A percentile compares a stretch with the other conserved stretches of the same genome.
These are phyloP conservation scores for Orchesella flavescens DNA, from an alignment of 2,888 invertebrate species.

Conservation along the genomic window DNA sequence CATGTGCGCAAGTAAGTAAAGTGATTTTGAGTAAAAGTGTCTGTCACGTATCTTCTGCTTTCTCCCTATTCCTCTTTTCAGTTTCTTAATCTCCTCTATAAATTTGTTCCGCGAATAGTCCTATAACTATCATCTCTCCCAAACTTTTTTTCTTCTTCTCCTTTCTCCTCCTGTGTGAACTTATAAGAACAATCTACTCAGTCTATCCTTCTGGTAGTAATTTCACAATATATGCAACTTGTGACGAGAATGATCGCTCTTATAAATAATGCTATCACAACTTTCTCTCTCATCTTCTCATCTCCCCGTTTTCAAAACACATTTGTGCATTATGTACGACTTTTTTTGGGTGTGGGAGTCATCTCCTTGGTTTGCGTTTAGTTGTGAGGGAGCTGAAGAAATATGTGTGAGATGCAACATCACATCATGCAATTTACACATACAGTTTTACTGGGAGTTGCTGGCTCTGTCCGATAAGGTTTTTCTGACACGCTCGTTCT, in stretches of 20 bases:
- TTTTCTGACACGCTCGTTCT: neutral
- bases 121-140: neutral
- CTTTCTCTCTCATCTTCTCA: neutral
- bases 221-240: slow-evolving; percentile 14
- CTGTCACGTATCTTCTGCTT: slow-evolving; percentile 26
- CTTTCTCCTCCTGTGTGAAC: neutral
- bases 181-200: no score
- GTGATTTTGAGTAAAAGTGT: slow-evolving; percentile 40
- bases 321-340: neutral
- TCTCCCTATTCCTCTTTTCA: neutral
- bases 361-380: neutral
- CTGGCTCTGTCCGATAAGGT: neutral
- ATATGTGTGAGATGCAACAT: neutral
- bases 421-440: neutral
- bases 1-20: slow-evolving; percentile 16
- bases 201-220: neutral
- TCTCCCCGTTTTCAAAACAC: neutral
- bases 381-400: neutral
- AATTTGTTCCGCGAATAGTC: neutral
- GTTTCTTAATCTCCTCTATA: slow-evolving; percentile 29
- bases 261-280: slow-evolving; percentile 25
- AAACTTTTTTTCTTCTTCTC: neutral
- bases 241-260: slow-evolving; percentile 7
- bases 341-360: neutral
- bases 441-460: neutral